phyloP scores from a whole-genome alignment of 2,888 invertebrate genomes.

The Aphidoletes aphidimyza region DNA sequence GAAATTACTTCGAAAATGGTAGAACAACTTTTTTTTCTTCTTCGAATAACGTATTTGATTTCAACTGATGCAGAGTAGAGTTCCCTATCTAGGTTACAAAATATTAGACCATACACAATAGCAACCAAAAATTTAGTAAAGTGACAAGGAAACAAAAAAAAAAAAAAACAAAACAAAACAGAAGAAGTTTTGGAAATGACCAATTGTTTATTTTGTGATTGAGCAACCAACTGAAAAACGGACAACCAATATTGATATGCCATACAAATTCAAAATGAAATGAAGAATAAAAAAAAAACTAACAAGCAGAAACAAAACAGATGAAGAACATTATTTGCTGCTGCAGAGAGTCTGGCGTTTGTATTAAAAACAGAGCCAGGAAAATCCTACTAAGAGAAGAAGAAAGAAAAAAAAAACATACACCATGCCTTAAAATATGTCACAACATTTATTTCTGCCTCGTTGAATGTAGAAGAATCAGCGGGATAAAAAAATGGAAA shows the following conservation, averaged over 20 bases:
- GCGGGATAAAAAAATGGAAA: background rate
- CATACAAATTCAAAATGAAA: too few species aligned
- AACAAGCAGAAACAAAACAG: background rate
- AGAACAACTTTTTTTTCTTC: background rate
- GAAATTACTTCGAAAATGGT: background rate
- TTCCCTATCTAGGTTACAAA: too few species aligned
- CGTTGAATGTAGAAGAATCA: background rate
- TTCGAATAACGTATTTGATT: background rate
- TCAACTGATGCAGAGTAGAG: too few species aligned
- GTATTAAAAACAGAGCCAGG: background rate
- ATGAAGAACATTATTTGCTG: background rate
- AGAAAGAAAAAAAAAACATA: background rate
- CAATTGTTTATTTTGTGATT: conserved; percentile 7
- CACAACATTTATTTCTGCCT: conserved; percentile 43
- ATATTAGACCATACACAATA: too few species aligned
- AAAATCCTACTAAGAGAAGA: background rate
- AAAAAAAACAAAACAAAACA: too few species aligned
- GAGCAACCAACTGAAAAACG: conserved; percentile 20
- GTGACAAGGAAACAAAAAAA: background rate
- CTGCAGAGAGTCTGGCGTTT: background rate
- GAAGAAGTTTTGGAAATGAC: too few species aligned
- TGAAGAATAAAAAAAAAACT: background rate
- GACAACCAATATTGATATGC: background rate
- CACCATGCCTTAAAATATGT: conserved; percentile 37
- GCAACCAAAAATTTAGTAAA: too few species aligned